Evolutionary conservation across 2,888 invertebrate species (phyloP), one percentile per base, ranked within the genome.

Genomic region (Ophion obscuratus): DNA sequence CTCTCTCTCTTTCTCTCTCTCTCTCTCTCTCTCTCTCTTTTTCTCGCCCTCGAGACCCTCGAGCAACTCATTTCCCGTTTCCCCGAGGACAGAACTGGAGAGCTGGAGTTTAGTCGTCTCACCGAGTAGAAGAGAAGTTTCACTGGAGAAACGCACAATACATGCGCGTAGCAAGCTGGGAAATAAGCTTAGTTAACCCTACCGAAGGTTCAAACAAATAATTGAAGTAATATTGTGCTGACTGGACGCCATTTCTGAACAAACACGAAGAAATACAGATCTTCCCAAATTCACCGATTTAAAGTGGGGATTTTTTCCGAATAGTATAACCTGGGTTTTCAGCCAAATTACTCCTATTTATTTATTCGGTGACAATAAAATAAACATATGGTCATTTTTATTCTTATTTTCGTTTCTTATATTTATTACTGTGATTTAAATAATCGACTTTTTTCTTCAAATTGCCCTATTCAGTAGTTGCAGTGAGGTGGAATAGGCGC

Each of bases 41-140:
- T 67, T 53, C 75, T 64, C 86, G 14, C 66, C 71, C 70, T 47
- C 47, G 73, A 87, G 71, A 81, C 87, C 82, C 86, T 81, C 82
- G 74, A 78, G 87, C 87, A 78, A 76, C 87, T 88, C 88, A 73
- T 87, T 83, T 81, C 74, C 59, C 81, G 81, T 87, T 80, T 85
- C 87, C 86, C 87, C 75, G 74, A 89, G 90, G 85, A 89, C 86
- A 81, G 82, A 73, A 86, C 75, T 80, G 83, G 77, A 87, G 84
- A 75, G 77, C 77, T 73, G 44, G 71, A 83, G 68, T 83, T 83
- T 75, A 79, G 77, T 80, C 71, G 80, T 81, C 74, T 76, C 74
- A 40, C 76, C 73, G 36, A 74, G 70, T 17, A 70, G 67, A 76
- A 80, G 81, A 80, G 78, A 64, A 74, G 27, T 83, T 83, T 77